Conservation (phyloP, 2,888 invertebrate species). For the Seladonia tumulorum region DNA sequence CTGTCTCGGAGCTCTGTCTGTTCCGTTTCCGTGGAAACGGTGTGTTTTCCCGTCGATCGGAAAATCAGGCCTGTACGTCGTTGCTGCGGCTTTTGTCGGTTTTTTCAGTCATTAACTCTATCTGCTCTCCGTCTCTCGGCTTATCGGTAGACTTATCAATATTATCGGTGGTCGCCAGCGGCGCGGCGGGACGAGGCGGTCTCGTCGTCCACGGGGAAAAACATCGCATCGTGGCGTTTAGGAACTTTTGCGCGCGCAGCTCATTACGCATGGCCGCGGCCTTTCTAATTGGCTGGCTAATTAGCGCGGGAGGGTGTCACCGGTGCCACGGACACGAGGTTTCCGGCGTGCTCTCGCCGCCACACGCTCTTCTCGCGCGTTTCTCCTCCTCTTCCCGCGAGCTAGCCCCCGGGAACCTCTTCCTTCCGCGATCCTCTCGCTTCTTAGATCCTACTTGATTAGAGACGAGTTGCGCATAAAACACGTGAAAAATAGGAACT, state of each 20-base stretch:
- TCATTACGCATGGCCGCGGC: slow-evolving; percentile 81
- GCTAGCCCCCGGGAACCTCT: slow-evolving; percentile 5
- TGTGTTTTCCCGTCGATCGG: not conserved
- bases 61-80: not conserved
- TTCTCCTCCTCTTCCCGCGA: not conserved
- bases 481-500: slow-evolving; percentile 84
- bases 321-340: slow-evolving; percentile 79
- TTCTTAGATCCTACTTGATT: slow-evolving; percentile 57
- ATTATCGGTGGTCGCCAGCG: slow-evolving; percentile 55
- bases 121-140: slow-evolving; percentile 20
- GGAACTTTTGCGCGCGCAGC: slow-evolving; percentile 84
- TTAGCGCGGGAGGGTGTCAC: slow-evolving; percentile 81
- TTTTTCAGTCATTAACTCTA: slow-evolving; percentile 1
- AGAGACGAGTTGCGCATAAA: slow-evolving; percentile 64
- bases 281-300: slow-evolving; percentile 83
- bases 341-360: slow-evolving; percentile 60
- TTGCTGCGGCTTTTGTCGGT: not conserved
- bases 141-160: slow-evolving; percentile 44
- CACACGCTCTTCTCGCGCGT: slow-evolving; percentile 20
- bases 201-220: slow-evolving; percentile 62
- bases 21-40: not conserved
- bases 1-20: not conserved
- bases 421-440: not conserved
- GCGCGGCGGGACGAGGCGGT: slow-evolving; percentile 53
- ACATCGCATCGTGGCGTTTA: slow-evolving; percentile 75